phyloP scores from a whole-genome alignment of 2,888 invertebrate species.

The Drosophila sordidapex region DNA sequence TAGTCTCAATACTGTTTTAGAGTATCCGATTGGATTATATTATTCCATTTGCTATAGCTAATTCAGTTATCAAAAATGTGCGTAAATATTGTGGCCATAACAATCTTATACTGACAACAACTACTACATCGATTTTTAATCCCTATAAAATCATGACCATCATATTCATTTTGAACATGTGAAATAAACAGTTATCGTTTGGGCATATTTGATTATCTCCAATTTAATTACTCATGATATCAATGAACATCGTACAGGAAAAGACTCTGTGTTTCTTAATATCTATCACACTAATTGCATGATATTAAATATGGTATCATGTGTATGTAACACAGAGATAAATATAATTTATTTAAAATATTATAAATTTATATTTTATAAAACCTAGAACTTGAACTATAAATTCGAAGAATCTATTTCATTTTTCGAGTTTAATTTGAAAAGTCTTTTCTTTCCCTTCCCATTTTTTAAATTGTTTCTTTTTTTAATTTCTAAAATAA shows the following conservation, averaged over 20 bases:
- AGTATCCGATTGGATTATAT: slow-evolving; percentile 51
- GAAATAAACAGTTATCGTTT: not conserved
- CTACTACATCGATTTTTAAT: not conserved
- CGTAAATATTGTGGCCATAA: slow-evolving; percentile 7
- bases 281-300: not conserved
- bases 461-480: not conserved
- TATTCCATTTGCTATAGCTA: slow-evolving; percentile 48
- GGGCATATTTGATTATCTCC: not conserved
- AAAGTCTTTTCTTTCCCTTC: not conserved
- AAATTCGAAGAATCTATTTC: not conserved
- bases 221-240: not conserved
- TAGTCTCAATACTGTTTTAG: slow-evolving; percentile 52
- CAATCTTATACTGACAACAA: not conserved
- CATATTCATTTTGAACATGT: no score
- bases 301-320: not conserved
- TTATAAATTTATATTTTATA: not conserved
- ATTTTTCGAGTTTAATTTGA: no score
- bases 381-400: not conserved
- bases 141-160: not conserved
- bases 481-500: not conserved
- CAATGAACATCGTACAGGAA: not conserved
- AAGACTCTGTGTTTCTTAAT: not conserved
- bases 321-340: not conserved
- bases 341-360: not conserved
- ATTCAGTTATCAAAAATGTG: slow-evolving; percentile 36